Conservation (phyloP, 2,797 vertebrate species). For the Chrosomus eos region DNA sequence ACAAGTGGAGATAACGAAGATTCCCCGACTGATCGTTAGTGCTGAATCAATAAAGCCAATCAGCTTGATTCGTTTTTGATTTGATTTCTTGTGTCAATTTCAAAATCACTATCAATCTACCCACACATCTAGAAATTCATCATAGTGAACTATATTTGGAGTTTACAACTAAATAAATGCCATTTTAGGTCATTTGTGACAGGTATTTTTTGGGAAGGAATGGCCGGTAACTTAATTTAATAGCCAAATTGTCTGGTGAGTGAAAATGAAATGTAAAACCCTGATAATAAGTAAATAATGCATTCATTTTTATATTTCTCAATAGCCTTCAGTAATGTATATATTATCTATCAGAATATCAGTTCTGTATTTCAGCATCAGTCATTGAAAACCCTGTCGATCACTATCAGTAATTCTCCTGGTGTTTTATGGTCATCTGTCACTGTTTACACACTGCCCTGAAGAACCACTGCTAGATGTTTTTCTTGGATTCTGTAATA, state of each 20-base stretch:
- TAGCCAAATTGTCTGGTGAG: neutral
- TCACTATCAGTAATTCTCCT: neutral
- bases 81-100: neutral
- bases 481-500: neutral
- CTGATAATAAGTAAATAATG: no score
- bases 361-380: no score
- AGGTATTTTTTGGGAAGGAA: neutral
- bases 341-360: neutral
- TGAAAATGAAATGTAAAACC: no score
- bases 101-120: neutral
- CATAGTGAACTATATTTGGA: neutral
- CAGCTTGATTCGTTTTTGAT: neutral
- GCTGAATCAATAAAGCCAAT: conserved; percentile 41
- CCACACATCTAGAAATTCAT: neutral
- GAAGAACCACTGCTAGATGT: neutral
- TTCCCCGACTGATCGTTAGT: neutral
- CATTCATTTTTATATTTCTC: no score
- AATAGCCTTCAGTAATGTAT: no score
- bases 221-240: neutral
- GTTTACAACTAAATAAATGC: neutral
- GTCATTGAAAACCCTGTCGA: no score
- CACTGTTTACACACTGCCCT: neutral
- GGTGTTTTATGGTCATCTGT: neutral
- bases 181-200: neutral
- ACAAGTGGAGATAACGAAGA: neutral